Base-by-base conservation (phyloP, 2,888 invertebrate genomes). In the Odontocolon sp. region DNA sequence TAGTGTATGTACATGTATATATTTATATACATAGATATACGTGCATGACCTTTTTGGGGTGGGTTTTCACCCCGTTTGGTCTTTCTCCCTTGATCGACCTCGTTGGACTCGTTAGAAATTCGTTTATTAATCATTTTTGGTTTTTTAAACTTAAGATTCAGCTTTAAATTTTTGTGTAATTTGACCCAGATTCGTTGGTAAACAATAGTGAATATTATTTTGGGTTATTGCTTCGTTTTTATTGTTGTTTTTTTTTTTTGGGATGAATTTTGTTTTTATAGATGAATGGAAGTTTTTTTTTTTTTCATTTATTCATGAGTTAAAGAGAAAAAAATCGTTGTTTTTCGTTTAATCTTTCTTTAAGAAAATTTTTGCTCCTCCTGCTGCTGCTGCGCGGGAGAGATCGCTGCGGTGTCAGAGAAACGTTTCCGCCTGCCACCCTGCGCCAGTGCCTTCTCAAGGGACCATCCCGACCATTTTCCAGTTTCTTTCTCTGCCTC, bases 381-480 rank as follows among this genome's bases (percentile, higher is more conserved):
- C 61, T n/a, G 59, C 26, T 16, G 42, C 42, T 61, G 61, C 61
- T n/a, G 61, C 61, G 28, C 3, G n/a, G n/a, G 21, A 21, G 3
- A 47, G 9, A 3, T 45, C 23, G 50, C 18, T 45, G 28, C 50
- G 50, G 59, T 69, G 57, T 31, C 50, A 18, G 59, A n/a, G 36
- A 66, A 57, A 38, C 45, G 57, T 54, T 66, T 52, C 56, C 38
- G 31, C 40, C 57, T 50, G 31, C 47, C 50, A 23, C 42, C 50
- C 28, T 33, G 47, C 64, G 42, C 69, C 59, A 57, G 59, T 75
- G 64, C 69, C 69, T 59, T 66, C 75, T 59, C 75, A 38, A 75
- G 75, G 64, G 75, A 75, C n/a, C 57, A 64, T 70, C 54, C 45
- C 59, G 42, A 75, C 75, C 75, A 75, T 75, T 69, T 75, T 75